Conservation (phyloP, 1,140 invertebrate species). For the Protaetia brevitarsis region DNA sequence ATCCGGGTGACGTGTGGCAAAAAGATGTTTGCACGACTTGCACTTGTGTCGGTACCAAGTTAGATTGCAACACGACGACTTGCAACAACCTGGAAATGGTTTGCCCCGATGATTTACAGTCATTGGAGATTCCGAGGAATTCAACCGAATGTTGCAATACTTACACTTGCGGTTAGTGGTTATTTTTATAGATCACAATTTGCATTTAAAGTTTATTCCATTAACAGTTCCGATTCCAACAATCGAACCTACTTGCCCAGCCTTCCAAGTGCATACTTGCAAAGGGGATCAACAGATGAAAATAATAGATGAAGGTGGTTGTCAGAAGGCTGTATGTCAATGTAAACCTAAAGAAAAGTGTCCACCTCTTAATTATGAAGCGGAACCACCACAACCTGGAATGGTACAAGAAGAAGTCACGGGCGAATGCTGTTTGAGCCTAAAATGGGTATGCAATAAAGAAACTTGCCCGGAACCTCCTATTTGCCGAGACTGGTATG, state of each 20-base stretch:
- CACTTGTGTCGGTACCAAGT: constrained; percentile 56
- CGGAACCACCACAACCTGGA: constrained; percentile 57
- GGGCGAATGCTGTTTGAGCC: constrained; percentile 66
- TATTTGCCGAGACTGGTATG: constrained; percentile 60
- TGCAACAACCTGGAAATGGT: constrained; percentile 59
- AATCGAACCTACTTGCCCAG: constrained; percentile 54
- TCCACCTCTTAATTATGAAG: constrained; percentile 48
- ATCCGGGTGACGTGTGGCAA: constrained; percentile 55
- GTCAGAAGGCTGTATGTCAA: constrained; percentile 68
- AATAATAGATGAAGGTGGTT: constrained; percentile 58
- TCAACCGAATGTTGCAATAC: constrained; percentile 65
- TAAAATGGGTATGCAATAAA: constrained; percentile 57
- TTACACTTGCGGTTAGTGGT: constrained; percentile 60
- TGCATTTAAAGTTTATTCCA: constrained; percentile 7
- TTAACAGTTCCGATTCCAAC: constrained; percentile 55
- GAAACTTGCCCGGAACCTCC: constrained; percentile 59
- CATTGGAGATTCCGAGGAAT: constrained; percentile 54
- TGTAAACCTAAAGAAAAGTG: constrained; percentile 70
- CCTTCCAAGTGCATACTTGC: constrained; percentile 63
- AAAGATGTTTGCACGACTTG: constrained; percentile 75
- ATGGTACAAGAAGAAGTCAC: constrained; percentile 35
- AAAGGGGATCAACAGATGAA: constrained; percentile 67
- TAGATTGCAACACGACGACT: constrained; percentile 57
- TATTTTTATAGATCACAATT: background rate
- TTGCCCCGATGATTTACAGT: constrained; percentile 55